phyloP scores from a whole-genome alignment of 2,113 vertebrate genomes.

The Nanger granti region DNA sequence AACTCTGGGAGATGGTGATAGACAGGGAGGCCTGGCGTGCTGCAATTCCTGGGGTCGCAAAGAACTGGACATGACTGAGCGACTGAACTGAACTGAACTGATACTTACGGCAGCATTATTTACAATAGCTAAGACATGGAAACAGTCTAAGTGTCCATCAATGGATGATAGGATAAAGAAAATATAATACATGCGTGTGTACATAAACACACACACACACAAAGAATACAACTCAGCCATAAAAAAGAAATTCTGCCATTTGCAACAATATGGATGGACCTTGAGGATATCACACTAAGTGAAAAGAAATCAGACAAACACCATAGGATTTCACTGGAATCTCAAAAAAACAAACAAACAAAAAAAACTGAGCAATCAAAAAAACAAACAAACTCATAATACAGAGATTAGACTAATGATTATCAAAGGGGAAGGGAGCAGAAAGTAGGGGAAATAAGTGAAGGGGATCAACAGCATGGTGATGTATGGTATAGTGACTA shows the following conservation, averaged over 20 bases:
- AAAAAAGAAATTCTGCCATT: background rate
- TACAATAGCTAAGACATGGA: background rate
- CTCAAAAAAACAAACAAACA: background rate
- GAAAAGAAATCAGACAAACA: background rate
- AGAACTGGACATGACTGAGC: too few relatives aligned
- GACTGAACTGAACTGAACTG: too few relatives aligned
- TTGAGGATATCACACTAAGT: background rate
- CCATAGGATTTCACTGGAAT: background rate
- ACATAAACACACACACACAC: background rate
- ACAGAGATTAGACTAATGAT: background rate
- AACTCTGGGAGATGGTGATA: too few relatives aligned
- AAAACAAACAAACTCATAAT: background rate
- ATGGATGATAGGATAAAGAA: background rate
- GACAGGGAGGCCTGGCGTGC: too few relatives aligned
- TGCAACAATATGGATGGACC: background rate
- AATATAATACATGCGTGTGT: rapidly evolving
- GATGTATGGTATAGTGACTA: background rate
- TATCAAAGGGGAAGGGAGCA: background rate
- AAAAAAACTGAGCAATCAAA: background rate
- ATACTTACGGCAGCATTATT: too few relatives aligned
- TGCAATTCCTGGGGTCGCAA: too few relatives aligned
- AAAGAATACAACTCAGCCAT: background rate
- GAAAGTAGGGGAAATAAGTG: too few relatives aligned
- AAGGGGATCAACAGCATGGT: background rate
- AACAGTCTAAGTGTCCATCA: background rate